Evolutionary conservation across 2,888 invertebrate species (phyloP), one percentile per base, ranked within the genome.

Genomic region (Uloborus plumipes): DNA sequence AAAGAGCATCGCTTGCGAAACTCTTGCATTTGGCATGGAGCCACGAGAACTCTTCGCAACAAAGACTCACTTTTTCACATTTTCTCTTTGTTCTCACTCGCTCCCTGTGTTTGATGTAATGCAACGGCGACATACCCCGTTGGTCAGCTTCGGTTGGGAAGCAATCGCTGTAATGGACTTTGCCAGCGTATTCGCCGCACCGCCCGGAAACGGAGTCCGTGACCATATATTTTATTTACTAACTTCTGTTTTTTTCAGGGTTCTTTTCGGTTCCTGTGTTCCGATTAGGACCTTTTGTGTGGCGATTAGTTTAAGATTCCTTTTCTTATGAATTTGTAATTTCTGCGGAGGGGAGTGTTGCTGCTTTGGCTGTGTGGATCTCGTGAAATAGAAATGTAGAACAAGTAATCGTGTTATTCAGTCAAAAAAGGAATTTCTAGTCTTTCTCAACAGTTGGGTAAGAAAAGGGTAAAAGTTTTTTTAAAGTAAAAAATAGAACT

Each of bases 101-200:
- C 51, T 20, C 31, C 58, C 20, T 55, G 51, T 53, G 18, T 22
- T 9, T 31, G 16, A 39, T 31, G 39, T 74, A 65, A 66, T 62
- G 51, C 61, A 61, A 47, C 61, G 58, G 71, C 77, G 77, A 78
- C 77, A 78, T 70, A 76, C 69, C 61, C 26, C 77, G 64, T 65
- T 65, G 77, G 77, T 78, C 77, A 78, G 71, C 71, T 62, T 64
- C 26, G 65, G 67, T 51, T 69, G 49, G 51, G 55, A 72, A 78
- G 77, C 77, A 78, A 78, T 78, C 77, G 71, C 71, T 49, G 64
- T 78, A 78, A 78, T 78, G 77, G 77, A 78, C 70, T 55, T 39
- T 55, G 62, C 70, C 70, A 71, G 53, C 71, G 64, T 70, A 78
- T 78, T 70, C 71, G 65, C 77, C 58, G 70, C 50, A 58, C 49